Evolutionary conservation across 2,888 invertebrate species (phyloP).

Genomic region (Pseudococcus jackbeardsleyi): DNA sequence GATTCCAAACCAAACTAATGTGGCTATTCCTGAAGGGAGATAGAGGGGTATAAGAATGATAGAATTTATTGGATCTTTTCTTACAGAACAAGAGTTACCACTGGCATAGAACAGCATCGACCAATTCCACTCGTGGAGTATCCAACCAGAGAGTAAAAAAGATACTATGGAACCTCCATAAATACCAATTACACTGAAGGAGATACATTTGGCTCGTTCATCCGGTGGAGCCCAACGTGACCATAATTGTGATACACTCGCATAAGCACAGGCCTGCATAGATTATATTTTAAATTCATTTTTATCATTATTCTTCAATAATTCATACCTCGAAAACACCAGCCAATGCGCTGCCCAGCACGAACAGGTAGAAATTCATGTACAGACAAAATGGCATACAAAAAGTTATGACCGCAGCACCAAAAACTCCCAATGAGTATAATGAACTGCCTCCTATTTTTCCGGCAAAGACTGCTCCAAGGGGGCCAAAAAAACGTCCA

Average conservation of each 20-base stretch:
- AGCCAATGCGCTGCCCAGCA: background rate
- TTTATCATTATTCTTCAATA: background rate
- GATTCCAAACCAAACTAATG: background rate
- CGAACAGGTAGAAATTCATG: background rate
- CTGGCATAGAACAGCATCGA: background rate
- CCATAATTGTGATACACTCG: conserved; percentile 43
- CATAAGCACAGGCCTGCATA: conserved; percentile 43
- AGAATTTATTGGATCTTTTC: no score
- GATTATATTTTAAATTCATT: background rate
- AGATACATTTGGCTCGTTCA: conserved; percentile 53
- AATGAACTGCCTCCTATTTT: conserved; percentile 2
- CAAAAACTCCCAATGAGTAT: background rate
- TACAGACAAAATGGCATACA: background rate
- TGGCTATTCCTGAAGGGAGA: background rate
- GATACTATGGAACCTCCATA: conserved; percentile 12
- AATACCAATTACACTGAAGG: background rate
- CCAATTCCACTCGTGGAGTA: background rate
- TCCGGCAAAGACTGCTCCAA: background rate
- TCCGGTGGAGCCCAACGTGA: conserved; percentile 55
- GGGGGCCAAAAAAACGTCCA: background rate
- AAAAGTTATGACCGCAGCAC: background rate
- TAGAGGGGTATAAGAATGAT: background rate
- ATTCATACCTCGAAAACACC: conserved; percentile 9
- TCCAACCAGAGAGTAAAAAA: background rate
- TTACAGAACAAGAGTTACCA: background rate